Evolutionary conservation across 2,797 vertebrate species (phyloP), one percentile per base, ranked within the genome.

Genomic region (Chiloscyllium punctatum): DNA sequence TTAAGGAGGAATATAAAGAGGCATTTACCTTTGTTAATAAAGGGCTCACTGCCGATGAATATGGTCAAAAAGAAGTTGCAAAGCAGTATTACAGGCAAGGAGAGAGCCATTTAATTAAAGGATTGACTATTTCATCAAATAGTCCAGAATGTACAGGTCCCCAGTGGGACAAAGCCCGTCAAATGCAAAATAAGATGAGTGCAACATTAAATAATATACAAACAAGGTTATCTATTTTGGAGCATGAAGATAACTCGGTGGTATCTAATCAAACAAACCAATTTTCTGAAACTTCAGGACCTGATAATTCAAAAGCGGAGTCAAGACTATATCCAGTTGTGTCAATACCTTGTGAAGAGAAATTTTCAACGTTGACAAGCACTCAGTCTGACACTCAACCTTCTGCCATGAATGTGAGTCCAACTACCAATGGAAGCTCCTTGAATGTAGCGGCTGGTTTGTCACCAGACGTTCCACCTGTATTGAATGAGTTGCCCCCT

Each of bases 141-240:
- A 98, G 98, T 1, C 97, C 97, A 0, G 97, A 98, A 0, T 98
- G 98, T 37, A 92, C 95, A 0, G 98, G 99, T 3, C 96, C 97
- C 91, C 97, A 97, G 90, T 99, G 99, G 99, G 98, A 99, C 1
- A 97, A 98, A 1, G 99, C 98, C 69, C 97, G 98, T 90, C 98
- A 99, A 97, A 99, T 99, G 99, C 99, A 99, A 27, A 97, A 97
- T 96, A 99, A 99, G 97, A 99, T 99, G 99, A 98, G 97, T 96
- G 99, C 99, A 96, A 99, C 99, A 0, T 97, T 99, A 27, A 97
- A 97, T 96, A 99, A 99, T 2, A 99, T 99, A 95, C 98, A 96
- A 3, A 96, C 98, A 51, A 98, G 99, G 42, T 96, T 99, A 0
- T 96, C 98, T 53, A 97, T 98, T 30, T 96, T 99, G 0, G 98